Conservation (phyloP, 2,797 vertebrate species). For the Gymnoscopelus microlampas region DNA sequence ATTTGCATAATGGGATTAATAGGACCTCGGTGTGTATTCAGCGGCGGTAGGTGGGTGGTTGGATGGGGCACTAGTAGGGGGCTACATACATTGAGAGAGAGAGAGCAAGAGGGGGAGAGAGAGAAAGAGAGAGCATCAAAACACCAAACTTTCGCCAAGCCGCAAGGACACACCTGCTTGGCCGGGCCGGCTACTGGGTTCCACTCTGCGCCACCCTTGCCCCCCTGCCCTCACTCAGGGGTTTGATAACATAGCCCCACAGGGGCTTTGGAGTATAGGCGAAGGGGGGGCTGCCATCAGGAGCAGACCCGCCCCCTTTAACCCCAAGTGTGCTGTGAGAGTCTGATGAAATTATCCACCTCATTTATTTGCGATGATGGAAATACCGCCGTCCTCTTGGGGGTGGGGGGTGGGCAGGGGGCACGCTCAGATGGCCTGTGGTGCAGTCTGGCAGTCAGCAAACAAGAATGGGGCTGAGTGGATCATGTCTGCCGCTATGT, state of each 20-base stretch:
- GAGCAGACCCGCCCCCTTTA: slow-evolving; percentile 32
- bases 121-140: slow-evolving; percentile 15
- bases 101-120: slow-evolving; percentile 52
- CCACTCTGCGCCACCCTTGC: slow-evolving; percentile 7
- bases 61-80: slow-evolving; percentile 10
- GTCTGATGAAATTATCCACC: slow-evolving; percentile 49
- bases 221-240: slow-evolving; percentile 1
- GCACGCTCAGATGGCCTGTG: slow-evolving; percentile 26
- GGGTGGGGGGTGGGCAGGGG: not conserved
- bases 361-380: slow-evolving; percentile 50
- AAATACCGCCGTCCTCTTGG: slow-evolving; percentile 39
- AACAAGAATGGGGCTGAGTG: slow-evolving; percentile 25
- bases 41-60: slow-evolving; percentile 20
- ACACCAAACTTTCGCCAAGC: slow-evolving; percentile 6
- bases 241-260: slow-evolving; percentile 50
- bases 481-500: not conserved
- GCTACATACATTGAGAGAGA: not conserved
- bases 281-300: not conserved
- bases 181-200: slow-evolving; percentile 41
- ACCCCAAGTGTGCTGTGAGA: slow-evolving; percentile 50
- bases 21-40: slow-evolving; percentile 74
- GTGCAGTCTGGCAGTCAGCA: slow-evolving; percentile 18
- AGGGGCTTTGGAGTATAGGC: slow-evolving; percentile 3
- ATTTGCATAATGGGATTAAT: slow-evolving; percentile 84
- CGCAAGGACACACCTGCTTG: slow-evolving; percentile 70